phyloP scores from a whole-genome alignment of 2,113 vertebrate genomes.

The Leptocoma aspasia region DNA sequence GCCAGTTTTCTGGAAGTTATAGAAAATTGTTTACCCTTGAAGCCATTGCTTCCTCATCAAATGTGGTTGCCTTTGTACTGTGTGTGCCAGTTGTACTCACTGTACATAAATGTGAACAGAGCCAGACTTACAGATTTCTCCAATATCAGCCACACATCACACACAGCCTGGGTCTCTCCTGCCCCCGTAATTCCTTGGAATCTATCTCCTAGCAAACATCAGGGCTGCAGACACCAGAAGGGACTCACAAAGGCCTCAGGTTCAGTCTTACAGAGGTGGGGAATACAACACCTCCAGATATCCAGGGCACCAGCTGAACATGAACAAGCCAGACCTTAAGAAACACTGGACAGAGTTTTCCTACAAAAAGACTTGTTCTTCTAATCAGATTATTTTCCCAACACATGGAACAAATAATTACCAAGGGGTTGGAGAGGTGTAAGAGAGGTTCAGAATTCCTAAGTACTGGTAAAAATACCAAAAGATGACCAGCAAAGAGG shows the following conservation, averaged over 20 bases:
- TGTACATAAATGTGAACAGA: background rate
- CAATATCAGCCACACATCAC: background rate
- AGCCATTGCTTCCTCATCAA: background rate
- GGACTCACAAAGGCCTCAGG: background rate
- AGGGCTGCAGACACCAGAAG: background rate
- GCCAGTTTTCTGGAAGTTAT: background rate
- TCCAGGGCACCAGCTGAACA: background rate
- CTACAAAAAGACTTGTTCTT: background rate
- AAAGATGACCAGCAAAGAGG: background rate
- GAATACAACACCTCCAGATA: background rate
- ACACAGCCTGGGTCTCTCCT: background rate
- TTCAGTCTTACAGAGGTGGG: background rate
- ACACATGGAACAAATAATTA: background rate
- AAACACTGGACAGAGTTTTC: background rate
- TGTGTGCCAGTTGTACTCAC: background rate
- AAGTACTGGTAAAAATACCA: background rate
- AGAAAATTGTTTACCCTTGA: background rate
- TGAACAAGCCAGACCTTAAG: background rate
- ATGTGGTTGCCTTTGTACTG: background rate
- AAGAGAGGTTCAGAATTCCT: background rate
- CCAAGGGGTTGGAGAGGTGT: background rate
- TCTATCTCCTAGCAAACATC: background rate
- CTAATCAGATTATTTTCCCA: background rate
- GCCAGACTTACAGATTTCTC: background rate
- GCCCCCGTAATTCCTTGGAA: background rate